Evolutionary conservation across 2,797 vertebrate genomes (phyloP), one percentile per base, ranked within the genome.

Genomic region (Phrynocephalus forsythii): DNA sequence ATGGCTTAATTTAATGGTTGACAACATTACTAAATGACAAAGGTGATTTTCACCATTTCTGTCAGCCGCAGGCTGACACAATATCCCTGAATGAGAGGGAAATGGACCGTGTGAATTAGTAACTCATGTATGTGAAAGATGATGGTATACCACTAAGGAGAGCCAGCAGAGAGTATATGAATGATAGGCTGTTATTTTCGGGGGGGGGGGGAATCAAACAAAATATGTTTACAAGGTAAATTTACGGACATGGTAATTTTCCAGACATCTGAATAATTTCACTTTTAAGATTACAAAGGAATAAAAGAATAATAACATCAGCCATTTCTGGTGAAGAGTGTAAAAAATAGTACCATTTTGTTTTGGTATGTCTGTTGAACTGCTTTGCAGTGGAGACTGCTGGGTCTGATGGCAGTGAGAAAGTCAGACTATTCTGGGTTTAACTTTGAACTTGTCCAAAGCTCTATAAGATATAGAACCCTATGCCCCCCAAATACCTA

Each of bases 61-160:
- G 26, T 16, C 11, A 33, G 28, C 26, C 30, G n/a, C 18, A n/a
- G 77, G 69, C 73, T 1, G 0, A 81, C 75, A 28, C n/a, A 26
- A 3, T 80, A 63, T 75, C 75, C n/a, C 48, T 10, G 1, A 2
- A 4, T 9, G 52, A 88, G 6, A 69, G 75, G 73, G 48, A 52
- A 87, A 82, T 28, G 63, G 73, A 30, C 72, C 6, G 38, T 81
- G 83, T 1, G 18, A 69, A 67, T 56, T 48, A 44, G 48, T 69
- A 20, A 83, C 2, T 79, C 76, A 72, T 88, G 75, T 79, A 87
- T 81, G 44, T 90, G 81, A 86, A 79, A 83, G 56, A 71, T 26
- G 83, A 89, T 77, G 85, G 83, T n/a, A 5, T n/a, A 11, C 0
- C 56, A 83, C 0, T 10, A 71, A 86, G 30, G n/a, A n/a, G n/a